Evolutionary conservation across 2,113 vertebrate species (phyloP).

Genomic region (Chaetura pelagica): DNA sequence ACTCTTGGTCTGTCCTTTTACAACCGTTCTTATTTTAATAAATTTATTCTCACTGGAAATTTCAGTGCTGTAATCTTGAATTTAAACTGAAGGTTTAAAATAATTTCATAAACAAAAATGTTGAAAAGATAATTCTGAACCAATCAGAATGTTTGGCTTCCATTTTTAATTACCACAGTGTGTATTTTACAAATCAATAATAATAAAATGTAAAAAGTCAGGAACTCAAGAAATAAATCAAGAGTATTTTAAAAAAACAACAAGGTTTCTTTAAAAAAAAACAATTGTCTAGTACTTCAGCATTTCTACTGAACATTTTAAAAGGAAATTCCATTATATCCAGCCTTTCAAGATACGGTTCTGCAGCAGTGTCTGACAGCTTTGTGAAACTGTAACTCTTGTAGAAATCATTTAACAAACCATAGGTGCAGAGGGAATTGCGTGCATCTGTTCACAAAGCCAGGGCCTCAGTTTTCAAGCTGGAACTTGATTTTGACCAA

Average conservation of each 20-base stretch:
- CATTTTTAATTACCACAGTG: not conserved
- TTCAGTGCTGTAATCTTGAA: not conserved
- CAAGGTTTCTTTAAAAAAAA: not conserved
- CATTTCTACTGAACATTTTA: not conserved
- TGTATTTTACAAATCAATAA: not conserved
- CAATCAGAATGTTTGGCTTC: not conserved
- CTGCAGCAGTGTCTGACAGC: not conserved
- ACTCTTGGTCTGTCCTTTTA: not conserved
- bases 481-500: constrained; percentile 8
- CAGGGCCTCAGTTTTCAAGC: constrained; percentile 8
- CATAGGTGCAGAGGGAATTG: not conserved
- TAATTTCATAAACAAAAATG: not conserved
- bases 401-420: not conserved
- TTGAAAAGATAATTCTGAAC: not conserved
- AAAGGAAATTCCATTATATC: not conserved
- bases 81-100: not conserved
- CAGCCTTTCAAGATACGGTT: not conserved
- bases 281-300: not conserved
- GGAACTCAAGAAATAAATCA: not conserved
- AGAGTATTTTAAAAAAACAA: not conserved
- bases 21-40: not conserved
- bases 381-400: not conserved
- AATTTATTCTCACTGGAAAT: not conserved
- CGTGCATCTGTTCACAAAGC: not conserved
- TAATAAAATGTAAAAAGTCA: not conserved